Conservation (phyloP, 2,113 vertebrate species). For the Channa maculata region DNA sequence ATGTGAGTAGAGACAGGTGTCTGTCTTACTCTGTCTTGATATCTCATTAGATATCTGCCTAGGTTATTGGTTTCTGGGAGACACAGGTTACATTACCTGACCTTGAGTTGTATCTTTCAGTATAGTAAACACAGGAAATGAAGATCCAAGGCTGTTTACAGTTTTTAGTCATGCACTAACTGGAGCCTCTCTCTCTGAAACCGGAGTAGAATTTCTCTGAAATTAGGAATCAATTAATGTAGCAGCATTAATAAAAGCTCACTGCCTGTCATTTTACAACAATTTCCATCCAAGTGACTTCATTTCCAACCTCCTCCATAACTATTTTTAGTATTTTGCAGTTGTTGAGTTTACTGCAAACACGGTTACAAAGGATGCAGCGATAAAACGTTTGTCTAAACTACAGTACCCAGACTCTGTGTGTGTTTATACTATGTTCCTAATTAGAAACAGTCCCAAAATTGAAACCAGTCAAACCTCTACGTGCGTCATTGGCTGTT, state of each 20-base stretch:
- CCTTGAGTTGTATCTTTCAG: conserved; percentile 54
- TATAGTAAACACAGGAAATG: conserved; percentile 73
- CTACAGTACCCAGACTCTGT: too few species aligned
- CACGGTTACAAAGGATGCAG: too few species aligned
- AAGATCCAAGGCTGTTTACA: conserved; percentile 62
- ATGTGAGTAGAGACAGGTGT: conserved; percentile 34
- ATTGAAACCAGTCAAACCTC: too few species aligned
- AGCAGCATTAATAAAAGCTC: conserved; percentile 9
- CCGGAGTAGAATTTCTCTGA: background rate
- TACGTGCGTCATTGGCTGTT: too few species aligned
- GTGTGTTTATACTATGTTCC: too few species aligned
- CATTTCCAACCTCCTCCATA: too few species aligned
- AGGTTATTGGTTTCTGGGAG: conserved; percentile 63
- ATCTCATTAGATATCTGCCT: conserved; percentile 62
- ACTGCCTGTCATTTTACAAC: conserved; percentile 9
- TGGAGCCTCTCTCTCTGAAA: conserved; percentile 19
- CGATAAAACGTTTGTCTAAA: too few species aligned
- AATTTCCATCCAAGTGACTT: too few species aligned
- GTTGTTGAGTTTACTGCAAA: too few species aligned
- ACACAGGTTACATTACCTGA: conserved; percentile 70
- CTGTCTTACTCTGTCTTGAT: conserved; percentile 37
- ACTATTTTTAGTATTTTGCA: too few species aligned
- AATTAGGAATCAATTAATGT: conserved; percentile 38
- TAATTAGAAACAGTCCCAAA: too few species aligned
- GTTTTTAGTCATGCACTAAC: conserved; percentile 52